A percentile compares a stretch with the other conserved stretches of the same genome.
Conservation (phyloP, 2,797 vertebrate genomes). For the Microhierax caerulescens region DNA sequence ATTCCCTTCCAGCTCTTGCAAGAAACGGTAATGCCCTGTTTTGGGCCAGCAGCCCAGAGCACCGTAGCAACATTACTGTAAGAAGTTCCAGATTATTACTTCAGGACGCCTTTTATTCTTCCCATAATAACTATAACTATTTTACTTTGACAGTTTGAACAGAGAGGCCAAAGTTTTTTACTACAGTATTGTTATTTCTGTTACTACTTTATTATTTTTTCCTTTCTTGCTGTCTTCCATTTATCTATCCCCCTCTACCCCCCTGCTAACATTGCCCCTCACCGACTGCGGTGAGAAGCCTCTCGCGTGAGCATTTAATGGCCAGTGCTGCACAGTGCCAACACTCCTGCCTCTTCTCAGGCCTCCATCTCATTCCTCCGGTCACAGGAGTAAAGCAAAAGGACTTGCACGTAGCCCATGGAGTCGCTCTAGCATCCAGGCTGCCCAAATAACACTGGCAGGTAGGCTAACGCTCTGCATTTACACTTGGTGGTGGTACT, state of each 20-base stretch:
- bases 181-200: not conserved
- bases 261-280: not conserved
- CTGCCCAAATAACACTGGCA: not conserved
- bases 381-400: not conserved
- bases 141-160: not conserved
- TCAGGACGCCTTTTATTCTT: not conserved
- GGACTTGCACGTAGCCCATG: not conserved
- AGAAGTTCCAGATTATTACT: not conserved
- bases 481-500: fast-evolving
- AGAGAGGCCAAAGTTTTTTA: conserved; percentile 56
- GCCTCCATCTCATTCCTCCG: not conserved
- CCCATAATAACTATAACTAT: not conserved
- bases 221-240: not conserved
- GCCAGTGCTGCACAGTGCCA: not conserved
- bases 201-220: not conserved
- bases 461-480: fast-evolving
- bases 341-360: conserved; percentile 16
- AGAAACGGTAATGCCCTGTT: not conserved
- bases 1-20: not conserved
- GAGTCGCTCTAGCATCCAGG: not conserved
- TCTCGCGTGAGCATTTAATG: not conserved
- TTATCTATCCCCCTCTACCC: not conserved
- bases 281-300: fast-evolving
- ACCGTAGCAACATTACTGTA: not conserved
- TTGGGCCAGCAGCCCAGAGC: not conserved